A percentile compares a stretch with the other conserved stretches of the same genome.
These are phyloP conservation scores for Muscina levida DNA, from an alignment of 2,888 invertebrate species.

Conservation along the genomic window DNA sequence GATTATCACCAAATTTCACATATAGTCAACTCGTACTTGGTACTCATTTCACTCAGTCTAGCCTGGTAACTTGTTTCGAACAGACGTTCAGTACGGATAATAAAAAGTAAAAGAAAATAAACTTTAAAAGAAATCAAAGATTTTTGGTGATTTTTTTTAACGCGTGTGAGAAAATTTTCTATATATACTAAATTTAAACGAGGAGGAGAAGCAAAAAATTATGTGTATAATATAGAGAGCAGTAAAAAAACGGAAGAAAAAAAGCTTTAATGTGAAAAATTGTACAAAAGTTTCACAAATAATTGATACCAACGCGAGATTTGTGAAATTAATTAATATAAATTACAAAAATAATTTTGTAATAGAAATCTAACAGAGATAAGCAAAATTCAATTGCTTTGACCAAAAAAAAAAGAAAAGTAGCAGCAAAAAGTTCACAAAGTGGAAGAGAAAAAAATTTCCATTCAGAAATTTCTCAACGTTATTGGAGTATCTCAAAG, in stretches of 20 bases:
- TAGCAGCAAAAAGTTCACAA: slow-evolving; percentile 13
- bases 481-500: slow-evolving; percentile 35
- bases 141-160: slow-evolving; percentile 38
- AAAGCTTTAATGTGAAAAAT: slow-evolving; percentile 41
- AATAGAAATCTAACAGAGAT: slow-evolving; percentile 14
- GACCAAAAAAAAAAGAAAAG: slow-evolving; percentile 9
- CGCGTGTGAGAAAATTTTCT: slow-evolving; percentile 55
- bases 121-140: slow-evolving; percentile 33
- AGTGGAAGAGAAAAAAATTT: slow-evolving; percentile 41
- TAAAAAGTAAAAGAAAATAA: slow-evolving; percentile 35
- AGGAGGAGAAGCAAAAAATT: slow-evolving; percentile 55
- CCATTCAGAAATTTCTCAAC: slow-evolving; percentile 52
- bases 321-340: neutral
- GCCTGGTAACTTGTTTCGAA: slow-evolving; percentile 64
- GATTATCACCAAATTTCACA: slow-evolving; percentile 24
- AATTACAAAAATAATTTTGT: slow-evolving; percentile 1
- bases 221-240: slow-evolving; percentile 60
- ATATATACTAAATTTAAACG: slow-evolving; percentile 56
- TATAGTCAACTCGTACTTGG: slow-evolving; percentile 33
- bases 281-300: slow-evolving; percentile 27
- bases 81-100: slow-evolving; percentile 54
- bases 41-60: slow-evolving; percentile 64
- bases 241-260: slow-evolving; percentile 54
- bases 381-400: slow-evolving; percentile 14
- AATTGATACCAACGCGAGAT: slow-evolving; percentile 11